Percentiles rank a stretch among this genome's conserved stretches.
Evolutionary conservation across 2,797 vertebrate genomes (phyloP).

Genomic region (Danio choprae): DNA sequence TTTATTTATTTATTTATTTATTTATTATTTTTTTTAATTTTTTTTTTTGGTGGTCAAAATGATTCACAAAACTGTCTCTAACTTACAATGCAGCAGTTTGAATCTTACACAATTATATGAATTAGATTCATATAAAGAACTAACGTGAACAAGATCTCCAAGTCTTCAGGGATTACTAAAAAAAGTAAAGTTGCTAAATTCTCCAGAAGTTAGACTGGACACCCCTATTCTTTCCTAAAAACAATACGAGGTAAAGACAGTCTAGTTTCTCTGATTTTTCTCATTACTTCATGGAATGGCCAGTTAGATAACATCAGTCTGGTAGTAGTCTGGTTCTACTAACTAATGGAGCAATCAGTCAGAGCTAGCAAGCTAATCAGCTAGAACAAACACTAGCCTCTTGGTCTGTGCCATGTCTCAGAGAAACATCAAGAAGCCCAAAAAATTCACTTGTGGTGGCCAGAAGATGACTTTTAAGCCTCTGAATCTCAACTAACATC

Average conservation of each 20-base stretch:
- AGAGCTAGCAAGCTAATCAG: constrained; percentile 36
- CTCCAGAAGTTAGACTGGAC: background rate
- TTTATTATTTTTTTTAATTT: no score
- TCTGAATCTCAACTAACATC: constrained; percentile 34
- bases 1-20: no score
- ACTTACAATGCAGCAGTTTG: no score
- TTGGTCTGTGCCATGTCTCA: constrained; percentile 29
- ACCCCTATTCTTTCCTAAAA: constrained; percentile 19
- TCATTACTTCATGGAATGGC: constrained; percentile 53
- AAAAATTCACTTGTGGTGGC: constrained; percentile 17
- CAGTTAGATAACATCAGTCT: constrained; percentile 49
- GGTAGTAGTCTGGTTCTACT: constrained; percentile 39
- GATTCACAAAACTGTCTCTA: no score
- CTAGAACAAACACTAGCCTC: constrained; percentile 53
- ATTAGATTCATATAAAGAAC: no score
- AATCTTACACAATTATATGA: no score
- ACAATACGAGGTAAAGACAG: constrained; percentile 29
- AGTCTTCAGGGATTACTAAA: no score
- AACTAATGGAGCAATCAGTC: constrained; percentile 48
- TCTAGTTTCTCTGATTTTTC: constrained; percentile 29
- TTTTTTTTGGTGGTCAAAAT: background rate
- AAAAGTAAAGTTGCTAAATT: no score
- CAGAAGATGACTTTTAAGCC: constrained; percentile 18
- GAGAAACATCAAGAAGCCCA: constrained; percentile 11
- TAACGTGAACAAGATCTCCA: no score